These are phyloP conservation scores for Edolisoma coerulescens DNA, from an alignment of 2,113 vertebrate genomes.

Conservation along the genomic window DNA sequence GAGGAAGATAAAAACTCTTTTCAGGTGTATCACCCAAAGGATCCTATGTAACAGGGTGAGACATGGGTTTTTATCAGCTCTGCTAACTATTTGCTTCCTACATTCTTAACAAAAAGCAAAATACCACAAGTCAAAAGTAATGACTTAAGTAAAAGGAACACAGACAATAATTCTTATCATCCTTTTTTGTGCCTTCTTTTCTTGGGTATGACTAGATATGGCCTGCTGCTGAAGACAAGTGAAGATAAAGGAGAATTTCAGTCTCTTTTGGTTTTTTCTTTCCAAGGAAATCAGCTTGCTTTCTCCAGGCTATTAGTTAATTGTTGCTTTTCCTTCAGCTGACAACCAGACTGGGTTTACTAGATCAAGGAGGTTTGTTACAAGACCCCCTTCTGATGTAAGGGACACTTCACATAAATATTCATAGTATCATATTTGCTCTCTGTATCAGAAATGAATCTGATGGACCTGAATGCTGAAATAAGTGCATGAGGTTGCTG, in stretches of 20 bases:
- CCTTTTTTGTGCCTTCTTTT: not conserved
- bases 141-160: not conserved
- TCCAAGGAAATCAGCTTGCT: not conserved
- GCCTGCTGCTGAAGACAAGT: not conserved
- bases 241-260: not conserved
- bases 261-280: not conserved
- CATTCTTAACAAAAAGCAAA: not conserved
- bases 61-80: not conserved
- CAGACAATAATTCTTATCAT: not conserved
- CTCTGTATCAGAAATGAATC: not conserved
- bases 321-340: not conserved
- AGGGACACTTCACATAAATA: not conserved
- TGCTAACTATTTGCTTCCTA: not conserved
- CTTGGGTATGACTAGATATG: not conserved
- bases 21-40: not conserved
- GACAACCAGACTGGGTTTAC: not conserved
- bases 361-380: not conserved
- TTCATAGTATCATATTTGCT: not conserved
- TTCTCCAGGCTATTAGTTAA: not conserved
- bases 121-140: not conserved
- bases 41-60: not conserved
- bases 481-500: not conserved
- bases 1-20: not conserved
- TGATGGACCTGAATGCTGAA: not conserved
- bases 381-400: not conserved